Conservation (phyloP, 2,113 vertebrate genomes). For the Natator depressus region DNA sequence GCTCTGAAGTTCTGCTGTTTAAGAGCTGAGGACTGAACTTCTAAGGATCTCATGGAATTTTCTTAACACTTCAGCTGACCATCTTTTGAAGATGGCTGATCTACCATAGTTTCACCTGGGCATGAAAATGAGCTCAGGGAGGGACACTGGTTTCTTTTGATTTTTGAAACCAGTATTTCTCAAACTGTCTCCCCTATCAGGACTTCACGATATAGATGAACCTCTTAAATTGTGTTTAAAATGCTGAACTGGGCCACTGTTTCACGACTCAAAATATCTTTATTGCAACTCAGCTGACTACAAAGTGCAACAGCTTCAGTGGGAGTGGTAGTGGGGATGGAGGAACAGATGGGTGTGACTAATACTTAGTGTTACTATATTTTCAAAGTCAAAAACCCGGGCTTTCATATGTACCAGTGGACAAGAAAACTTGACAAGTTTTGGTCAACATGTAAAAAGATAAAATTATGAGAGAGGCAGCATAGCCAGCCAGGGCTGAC, state of each 20-base stretch:
- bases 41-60: not conserved
- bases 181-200: constrained; percentile 35
- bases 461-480: not conserved
- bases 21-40: not conserved
- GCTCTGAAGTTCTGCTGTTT: not conserved
- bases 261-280: not conserved
- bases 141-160: constrained; percentile 35
- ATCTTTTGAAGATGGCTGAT: not conserved
- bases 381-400: not conserved
- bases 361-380: not conserved
- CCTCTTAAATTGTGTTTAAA: not conserved
- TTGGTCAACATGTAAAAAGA: not conserved
- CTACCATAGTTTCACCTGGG: constrained; percentile 16
- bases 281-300: not conserved
- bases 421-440: not conserved
- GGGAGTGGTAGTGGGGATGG: not conserved
- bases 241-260: not conserved
- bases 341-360: not conserved
- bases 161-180: constrained; percentile 52
- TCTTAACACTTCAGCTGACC: not conserved
- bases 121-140: constrained; percentile 26
- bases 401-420: not conserved
- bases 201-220: not conserved
- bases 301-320: not conserved
- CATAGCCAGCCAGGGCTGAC: not conserved